These are phyloP conservation scores for Laodelphax striatellus DNA, from an alignment of 1,140 invertebrate genomes.

Conservation along the genomic window DNA sequence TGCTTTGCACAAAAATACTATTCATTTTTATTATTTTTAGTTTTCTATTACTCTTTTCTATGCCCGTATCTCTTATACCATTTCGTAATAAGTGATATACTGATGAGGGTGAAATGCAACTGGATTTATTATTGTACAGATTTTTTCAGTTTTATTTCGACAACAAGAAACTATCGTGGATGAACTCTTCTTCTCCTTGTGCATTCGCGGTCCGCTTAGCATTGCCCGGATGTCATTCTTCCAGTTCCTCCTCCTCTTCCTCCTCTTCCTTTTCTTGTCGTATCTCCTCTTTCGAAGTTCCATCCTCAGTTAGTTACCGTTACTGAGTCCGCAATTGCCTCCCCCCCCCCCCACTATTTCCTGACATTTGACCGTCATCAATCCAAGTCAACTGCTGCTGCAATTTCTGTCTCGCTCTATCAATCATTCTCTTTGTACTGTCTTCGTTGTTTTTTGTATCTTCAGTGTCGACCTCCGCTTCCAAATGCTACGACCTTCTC, in stretches of 20 bases:
- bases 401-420: conserved; percentile 9
- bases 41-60: too few relatives aligned
- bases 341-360: background rate
- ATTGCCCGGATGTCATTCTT: background rate
- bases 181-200: too few relatives aligned
- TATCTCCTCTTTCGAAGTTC: background rate
- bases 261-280: background rate
- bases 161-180: too few relatives aligned
- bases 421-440: conserved; percentile 7
- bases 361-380: background rate
- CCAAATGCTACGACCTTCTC: too few relatives aligned
- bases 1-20: too few relatives aligned
- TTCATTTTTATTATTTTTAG: too few relatives aligned
- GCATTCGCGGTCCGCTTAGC: too few relatives aligned
- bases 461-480: conserved; percentile 29
- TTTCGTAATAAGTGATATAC: too few relatives aligned
- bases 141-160: too few relatives aligned
- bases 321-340: background rate
- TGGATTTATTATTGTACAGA: too few relatives aligned
- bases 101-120: too few relatives aligned
- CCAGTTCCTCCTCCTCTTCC: background rate
- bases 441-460: background rate
- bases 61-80: too few relatives aligned
- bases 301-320: background rate
- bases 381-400: background rate